Evolutionary conservation across 1,140 invertebrate species (phyloP).

Genomic region (Heterodera carotae): DNA sequence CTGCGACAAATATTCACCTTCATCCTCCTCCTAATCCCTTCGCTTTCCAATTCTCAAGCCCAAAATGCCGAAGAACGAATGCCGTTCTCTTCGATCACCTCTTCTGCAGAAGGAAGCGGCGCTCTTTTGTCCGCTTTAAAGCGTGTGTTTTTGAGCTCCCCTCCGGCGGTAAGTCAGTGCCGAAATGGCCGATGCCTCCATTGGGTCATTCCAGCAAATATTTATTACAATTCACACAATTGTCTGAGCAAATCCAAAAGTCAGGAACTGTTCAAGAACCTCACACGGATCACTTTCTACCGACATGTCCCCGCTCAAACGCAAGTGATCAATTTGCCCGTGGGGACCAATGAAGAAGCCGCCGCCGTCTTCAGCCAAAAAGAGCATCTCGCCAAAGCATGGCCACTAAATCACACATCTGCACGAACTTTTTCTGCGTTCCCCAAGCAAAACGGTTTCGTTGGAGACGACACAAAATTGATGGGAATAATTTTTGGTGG

Average conservation of each 20-base stretch:
- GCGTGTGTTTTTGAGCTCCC: constrained; percentile 7
- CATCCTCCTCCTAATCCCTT: constrained; percentile 3
- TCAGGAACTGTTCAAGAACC: constrained; percentile 28
- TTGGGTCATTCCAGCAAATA: neutral
- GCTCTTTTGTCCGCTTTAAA: constrained; percentile 11
- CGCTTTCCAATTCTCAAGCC: neutral
- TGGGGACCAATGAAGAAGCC: neutral
- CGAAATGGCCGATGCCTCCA: too few species aligned
- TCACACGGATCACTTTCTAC: constrained; percentile 24
- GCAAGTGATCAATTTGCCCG: constrained; percentile 6
- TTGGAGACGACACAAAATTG: too few species aligned
- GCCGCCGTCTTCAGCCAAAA: too few species aligned
- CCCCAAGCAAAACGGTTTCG: neutral
- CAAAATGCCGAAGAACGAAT: neutral
- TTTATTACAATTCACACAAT: neutral
- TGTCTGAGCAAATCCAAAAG: neutral
- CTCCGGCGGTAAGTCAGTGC: constrained; percentile 12
- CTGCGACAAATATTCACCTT: neutral
- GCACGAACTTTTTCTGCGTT: neutral
- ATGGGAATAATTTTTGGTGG: too few species aligned
- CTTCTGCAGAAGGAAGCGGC: neutral
- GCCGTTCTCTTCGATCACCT: constrained; percentile 5
- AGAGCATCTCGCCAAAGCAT: constrained; percentile 4
- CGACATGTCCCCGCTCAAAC: constrained; percentile 8
- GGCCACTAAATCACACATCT: neutral